Evolutionary conservation across 37 sponge, comb jelly and placozoan genomes (phyloP).

Genomic region (Mnemiopsis leidyi): DNA sequence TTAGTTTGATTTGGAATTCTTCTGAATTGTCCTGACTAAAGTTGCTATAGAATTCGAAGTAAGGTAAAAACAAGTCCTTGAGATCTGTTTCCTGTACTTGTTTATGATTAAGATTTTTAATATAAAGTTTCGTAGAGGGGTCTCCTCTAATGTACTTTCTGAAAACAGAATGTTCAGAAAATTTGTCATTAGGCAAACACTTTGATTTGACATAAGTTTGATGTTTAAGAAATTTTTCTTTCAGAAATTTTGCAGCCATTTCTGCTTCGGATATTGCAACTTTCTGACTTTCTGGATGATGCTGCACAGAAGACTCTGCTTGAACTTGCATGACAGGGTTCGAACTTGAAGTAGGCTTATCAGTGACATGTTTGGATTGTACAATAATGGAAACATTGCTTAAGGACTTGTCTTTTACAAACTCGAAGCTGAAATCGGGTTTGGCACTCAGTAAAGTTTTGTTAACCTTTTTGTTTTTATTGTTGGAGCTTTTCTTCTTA

Average conservation of each 20-base stretch:
- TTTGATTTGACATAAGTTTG: background rate
- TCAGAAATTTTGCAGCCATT: background rate
- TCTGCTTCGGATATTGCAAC: background rate
- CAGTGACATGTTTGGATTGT: background rate
- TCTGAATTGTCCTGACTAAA: background rate
- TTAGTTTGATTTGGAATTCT: constrained; percentile 69
- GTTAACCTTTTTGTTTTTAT: too few relatives aligned
- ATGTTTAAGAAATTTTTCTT: background rate
- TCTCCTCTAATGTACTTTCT: constrained; percentile 71
- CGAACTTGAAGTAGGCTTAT: constrained; percentile 35
- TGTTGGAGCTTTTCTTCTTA: background rate
- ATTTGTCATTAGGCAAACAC: background rate
- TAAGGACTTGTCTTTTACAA: too few relatives aligned
- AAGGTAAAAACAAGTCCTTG: background rate
- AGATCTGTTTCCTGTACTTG: constrained; percentile 69
- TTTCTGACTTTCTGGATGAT: too few relatives aligned
- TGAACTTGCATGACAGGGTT: too few relatives aligned
- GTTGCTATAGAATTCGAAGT: background rate
- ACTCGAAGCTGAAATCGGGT: too few relatives aligned
- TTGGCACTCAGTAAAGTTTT: too few relatives aligned
- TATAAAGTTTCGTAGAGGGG: constrained; percentile 80
- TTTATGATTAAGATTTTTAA: constrained; percentile 87
- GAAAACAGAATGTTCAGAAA: constrained; percentile 25
- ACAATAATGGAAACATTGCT: too few relatives aligned
- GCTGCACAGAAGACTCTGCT: too few relatives aligned